These are phyloP conservation scores for Lanius collurio DNA, from an alignment of 2,113 vertebrate genomes.

Conservation along the genomic window DNA sequence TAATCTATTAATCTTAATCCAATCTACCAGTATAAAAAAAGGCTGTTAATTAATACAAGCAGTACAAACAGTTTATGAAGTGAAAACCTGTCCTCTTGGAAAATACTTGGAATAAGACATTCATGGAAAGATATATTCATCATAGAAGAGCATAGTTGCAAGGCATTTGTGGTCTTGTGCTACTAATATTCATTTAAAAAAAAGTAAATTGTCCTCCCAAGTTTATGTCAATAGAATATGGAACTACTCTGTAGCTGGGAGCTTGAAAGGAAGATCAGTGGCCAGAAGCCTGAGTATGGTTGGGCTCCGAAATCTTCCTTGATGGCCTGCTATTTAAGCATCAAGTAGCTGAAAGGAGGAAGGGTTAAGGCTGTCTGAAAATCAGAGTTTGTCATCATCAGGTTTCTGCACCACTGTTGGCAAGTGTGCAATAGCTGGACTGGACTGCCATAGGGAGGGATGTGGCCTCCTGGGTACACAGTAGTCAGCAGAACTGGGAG, in stretches of 20 bases:
- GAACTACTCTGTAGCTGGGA: neutral
- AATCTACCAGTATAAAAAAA: neutral
- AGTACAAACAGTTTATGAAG: neutral
- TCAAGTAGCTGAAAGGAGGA: neutral
- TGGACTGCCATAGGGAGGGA: neutral
- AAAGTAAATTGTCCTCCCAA: neutral
- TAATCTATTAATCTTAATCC: neutral
- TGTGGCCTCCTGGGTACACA: neutral
- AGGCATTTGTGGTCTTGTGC: neutral
- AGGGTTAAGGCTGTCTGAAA: neutral
- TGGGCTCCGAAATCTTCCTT: neutral
- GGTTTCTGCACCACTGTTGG: neutral
- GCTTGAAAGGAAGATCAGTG: neutral
- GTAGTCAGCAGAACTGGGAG: neutral
- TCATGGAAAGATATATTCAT: neutral
- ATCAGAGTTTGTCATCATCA: neutral
- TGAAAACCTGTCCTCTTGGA: neutral
- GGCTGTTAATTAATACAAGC: neutral
- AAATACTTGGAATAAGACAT: neutral
- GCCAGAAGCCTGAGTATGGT: neutral
- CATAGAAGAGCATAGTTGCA: neutral
- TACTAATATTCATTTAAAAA: accelerated
- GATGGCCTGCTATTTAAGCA: neutral
- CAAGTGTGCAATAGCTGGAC: neutral
- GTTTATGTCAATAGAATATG: neutral